Evolutionary conservation across 2,888 invertebrate genomes (phyloP).

Genomic region (Sminthurides aquaticus): DNA sequence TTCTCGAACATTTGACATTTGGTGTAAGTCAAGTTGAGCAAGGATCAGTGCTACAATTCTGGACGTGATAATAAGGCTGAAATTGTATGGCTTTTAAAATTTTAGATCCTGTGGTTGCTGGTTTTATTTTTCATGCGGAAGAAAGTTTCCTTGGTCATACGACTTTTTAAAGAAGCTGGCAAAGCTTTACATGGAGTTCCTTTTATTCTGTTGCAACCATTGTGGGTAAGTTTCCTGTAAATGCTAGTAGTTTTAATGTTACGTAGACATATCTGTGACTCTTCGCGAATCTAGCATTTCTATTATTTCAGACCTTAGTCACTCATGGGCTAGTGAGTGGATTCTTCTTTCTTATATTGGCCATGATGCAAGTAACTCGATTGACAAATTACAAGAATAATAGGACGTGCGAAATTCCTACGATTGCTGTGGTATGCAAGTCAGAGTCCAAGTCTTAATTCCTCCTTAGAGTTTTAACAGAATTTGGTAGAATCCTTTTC

Average conservation of each 20-base stretch:
- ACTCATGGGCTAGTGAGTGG: neutral
- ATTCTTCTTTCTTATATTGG: neutral
- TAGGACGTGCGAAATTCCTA: conserved; percentile 4
- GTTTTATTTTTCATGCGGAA: conserved; percentile 57
- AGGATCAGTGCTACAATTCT: no score
- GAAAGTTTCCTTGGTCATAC: conserved; percentile 56
- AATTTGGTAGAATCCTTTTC: neutral
- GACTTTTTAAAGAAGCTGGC: conserved; percentile 60
- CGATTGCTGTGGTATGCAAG: conserved; percentile 6
- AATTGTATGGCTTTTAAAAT: neutral
- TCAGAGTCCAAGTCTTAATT: no score
- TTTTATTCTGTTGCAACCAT: conserved; percentile 55
- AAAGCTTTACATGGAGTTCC: conserved; percentile 60
- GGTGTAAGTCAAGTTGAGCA: neutral
- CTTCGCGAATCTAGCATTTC: conserved; percentile 3
- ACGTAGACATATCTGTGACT: no score
- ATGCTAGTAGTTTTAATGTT: no score
- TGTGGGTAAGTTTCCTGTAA: conserved; percentile 55
- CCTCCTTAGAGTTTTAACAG: no score
- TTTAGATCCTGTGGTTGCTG: conserved; percentile 50
- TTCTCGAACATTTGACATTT: neutral
- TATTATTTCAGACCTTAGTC: conserved; percentile 14
- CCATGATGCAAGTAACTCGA: conserved; percentile 2
- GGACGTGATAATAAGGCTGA: neutral
- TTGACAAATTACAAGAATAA: neutral